Evolutionary conservation across 2,888 invertebrate genomes (phyloP).

Genomic region (Operophtera brumata): DNA sequence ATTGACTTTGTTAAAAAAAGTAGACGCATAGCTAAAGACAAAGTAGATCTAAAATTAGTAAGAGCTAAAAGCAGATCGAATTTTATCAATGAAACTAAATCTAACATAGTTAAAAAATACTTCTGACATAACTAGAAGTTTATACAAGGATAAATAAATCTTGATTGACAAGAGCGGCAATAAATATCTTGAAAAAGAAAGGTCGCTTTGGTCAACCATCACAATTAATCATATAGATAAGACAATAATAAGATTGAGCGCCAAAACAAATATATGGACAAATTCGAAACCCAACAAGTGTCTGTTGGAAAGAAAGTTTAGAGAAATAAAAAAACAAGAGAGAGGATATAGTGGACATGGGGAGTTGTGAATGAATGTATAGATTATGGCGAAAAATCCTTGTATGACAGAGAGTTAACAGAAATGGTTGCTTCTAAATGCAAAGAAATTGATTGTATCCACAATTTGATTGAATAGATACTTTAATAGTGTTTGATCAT

Average conservation of each 20-base stretch:
- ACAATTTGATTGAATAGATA: too few species aligned
- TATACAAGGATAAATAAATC: conserved; percentile 22
- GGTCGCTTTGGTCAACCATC: conserved; percentile 54
- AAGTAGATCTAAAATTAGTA: background rate
- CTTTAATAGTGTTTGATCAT: too few species aligned
- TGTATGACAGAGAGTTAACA: too few species aligned
- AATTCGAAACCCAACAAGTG: conserved; percentile 58
- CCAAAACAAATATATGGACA: conserved; percentile 42
- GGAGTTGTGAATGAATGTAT: conserved; percentile 23
- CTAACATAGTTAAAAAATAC: conserved; percentile 25
- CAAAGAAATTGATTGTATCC: too few species aligned
- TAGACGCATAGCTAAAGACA: background rate
- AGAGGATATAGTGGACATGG: conserved; percentile 35
- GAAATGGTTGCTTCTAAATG: too few species aligned
- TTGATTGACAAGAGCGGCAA: conserved; percentile 47
- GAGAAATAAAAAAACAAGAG: conserved; percentile 30
- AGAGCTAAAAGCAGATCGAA: conserved; percentile 30
- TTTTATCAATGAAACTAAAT: conserved; percentile 9
- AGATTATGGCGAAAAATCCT: background rate
- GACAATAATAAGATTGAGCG: conserved; percentile 19
- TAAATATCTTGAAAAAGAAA: background rate
- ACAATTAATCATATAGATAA: conserved; percentile 38
- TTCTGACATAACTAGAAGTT: conserved; percentile 31
- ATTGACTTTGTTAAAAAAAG: too few species aligned
- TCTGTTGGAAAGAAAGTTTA: conserved; percentile 27